Percentiles rank a stretch among this genome's conserved stretches.
phyloP scores from a whole-genome alignment of 2,797 vertebrate species.

The Macroramphosus scolopax region DNA sequence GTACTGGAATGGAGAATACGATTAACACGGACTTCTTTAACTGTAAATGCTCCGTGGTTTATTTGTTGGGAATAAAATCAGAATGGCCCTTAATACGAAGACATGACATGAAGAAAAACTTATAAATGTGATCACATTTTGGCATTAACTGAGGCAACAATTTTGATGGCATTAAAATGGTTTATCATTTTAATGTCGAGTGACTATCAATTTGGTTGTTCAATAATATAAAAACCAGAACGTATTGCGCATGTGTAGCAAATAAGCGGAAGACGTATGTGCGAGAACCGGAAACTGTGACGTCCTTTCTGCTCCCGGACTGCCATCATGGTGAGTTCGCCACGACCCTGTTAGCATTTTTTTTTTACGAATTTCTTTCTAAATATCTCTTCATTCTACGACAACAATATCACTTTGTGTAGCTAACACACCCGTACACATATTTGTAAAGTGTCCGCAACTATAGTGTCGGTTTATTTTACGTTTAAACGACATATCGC shows the following conservation, averaged over 20 bases:
- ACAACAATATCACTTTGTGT: fast-evolving
- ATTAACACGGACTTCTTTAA: no score
- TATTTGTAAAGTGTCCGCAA: fast-evolving
- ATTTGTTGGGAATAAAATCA: no score
- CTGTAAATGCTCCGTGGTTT: no score
- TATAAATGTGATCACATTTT: no score
- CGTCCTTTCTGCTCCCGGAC: constrained; percentile 76
- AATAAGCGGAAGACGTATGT: constrained; percentile 50
- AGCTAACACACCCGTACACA: fast-evolving
- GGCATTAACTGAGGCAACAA: no score
- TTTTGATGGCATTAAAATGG: no score
- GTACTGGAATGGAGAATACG: no score
- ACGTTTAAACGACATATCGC: background rate
- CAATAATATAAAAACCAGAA: no score
- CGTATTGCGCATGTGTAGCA: constrained; percentile 40
- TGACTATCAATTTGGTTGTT: no score
- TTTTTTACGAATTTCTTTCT: constrained; percentile 1
- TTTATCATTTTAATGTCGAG: no score
- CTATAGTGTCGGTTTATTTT: fast-evolving
- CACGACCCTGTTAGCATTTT: constrained; percentile 14
- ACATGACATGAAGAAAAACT: no score
- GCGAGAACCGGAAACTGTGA: constrained; percentile 18
- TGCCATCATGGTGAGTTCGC: constrained; percentile 85
- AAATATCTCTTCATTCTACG: fast-evolving
- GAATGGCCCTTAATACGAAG: no score